Conservation (phyloP, 2,888 invertebrate species). For the Hedya salicella region DNA sequence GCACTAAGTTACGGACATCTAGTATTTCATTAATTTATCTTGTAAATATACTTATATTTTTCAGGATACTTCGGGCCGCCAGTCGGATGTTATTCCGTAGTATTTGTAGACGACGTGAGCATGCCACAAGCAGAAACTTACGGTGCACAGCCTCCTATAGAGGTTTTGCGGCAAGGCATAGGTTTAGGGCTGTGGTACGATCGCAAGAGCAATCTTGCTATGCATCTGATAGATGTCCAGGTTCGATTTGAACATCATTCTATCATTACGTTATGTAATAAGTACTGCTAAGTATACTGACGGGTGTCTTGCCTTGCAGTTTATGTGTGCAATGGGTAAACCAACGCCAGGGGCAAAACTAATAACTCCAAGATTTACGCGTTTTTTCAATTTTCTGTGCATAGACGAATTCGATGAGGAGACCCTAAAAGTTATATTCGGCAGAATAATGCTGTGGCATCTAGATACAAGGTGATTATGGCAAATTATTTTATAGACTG, state of each 20-base stretch:
- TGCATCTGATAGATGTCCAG: slow-evolving; percentile 94
- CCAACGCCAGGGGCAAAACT: slow-evolving; percentile 93
- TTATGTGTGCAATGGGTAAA: slow-evolving; percentile 94
- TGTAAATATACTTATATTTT: not conserved
- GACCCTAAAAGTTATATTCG: slow-evolving; percentile 94
- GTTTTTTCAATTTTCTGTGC: slow-evolving; percentile 93
- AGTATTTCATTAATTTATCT: too few relatives aligned
- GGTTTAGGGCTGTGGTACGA: slow-evolving; percentile 97
- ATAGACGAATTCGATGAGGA: slow-evolving; percentile 96
- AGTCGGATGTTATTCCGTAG: slow-evolving; percentile 93
- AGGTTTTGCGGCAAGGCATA: slow-evolving; percentile 94
- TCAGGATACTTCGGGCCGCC: slow-evolving; percentile 96
- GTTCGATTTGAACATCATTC: slow-evolving; percentile 64
- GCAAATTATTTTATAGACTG: not conserved
- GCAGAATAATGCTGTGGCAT: slow-evolving; percentile 97
- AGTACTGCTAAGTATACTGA: not conserved
- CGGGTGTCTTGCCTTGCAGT: slow-evolving; percentile 73
- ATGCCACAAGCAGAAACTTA: slow-evolving; percentile 96
- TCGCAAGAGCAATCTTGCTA: slow-evolving; percentile 90
- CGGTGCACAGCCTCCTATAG: slow-evolving; percentile 98
- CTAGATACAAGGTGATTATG: slow-evolving; percentile 91
- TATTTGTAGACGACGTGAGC: slow-evolving; percentile 97
- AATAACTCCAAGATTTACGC: slow-evolving; percentile 92
- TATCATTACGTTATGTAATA: not conserved
- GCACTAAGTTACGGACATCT: too few relatives aligned